Evolutionary conservation across 1,140 invertebrate genomes (phyloP).

Genomic region (Magallana angulata): DNA sequence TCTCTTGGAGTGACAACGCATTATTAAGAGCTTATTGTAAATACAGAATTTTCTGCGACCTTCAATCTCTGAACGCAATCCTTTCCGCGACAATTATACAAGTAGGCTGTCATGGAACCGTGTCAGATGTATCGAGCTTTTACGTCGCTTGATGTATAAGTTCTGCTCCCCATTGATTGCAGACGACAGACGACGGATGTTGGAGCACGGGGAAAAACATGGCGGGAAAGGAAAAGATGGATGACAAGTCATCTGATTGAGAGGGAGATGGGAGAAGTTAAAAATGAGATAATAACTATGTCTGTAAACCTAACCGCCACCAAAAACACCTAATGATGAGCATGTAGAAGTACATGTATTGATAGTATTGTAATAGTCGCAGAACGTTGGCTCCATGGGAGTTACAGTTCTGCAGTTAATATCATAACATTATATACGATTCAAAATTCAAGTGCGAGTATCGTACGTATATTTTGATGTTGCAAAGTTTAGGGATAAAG

Average conservation of each 20-base stretch:
- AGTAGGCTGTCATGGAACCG: conserved; percentile 3
- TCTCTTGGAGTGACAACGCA: neutral
- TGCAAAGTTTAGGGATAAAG: too few relatives aligned
- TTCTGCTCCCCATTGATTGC: neutral
- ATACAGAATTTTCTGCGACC: neutral
- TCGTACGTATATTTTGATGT: too few relatives aligned
- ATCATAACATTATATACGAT: too few relatives aligned
- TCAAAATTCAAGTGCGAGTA: too few relatives aligned
- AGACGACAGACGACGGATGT: conserved; percentile 24
- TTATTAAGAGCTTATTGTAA: neutral
- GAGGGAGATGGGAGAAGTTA: neutral
- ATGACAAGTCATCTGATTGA: neutral
- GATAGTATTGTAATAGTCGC: too few relatives aligned
- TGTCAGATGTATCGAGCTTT: conserved; percentile 1
- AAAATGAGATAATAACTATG: neutral
- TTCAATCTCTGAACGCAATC: neutral
- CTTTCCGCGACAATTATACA: neutral
- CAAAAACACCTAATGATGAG: neutral
- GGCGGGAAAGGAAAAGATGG: conserved; percentile 21
- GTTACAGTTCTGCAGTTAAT: too few relatives aligned
- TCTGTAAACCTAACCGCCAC: neutral
- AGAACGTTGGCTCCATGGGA: too few relatives aligned
- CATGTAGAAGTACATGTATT: too few relatives aligned
- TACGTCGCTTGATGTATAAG: neutral
- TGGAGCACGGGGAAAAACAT: conserved; percentile 2